Evolutionary conservation across 2,888 invertebrate genomes (phyloP).

Genomic region (Amphiduros pacificus): DNA sequence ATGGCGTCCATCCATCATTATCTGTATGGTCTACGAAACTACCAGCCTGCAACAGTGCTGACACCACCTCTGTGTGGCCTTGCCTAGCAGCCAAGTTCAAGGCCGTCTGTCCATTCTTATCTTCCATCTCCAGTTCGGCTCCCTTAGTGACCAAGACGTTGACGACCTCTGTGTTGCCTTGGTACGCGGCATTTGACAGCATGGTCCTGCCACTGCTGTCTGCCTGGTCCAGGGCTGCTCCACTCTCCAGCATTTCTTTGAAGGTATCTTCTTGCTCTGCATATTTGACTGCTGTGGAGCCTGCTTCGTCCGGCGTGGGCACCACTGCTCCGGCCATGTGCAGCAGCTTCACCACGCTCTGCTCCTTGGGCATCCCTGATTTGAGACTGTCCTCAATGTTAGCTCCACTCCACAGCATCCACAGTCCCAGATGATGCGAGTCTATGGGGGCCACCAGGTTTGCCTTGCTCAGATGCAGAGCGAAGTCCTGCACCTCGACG

Average conservation of each 20-base stretch:
- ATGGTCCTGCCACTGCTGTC: constrained; percentile 69
- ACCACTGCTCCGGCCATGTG: constrained; percentile 89
- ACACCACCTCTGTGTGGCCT: constrained; percentile 60
- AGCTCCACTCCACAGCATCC: constrained; percentile 67
- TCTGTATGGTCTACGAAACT: constrained; percentile 61
- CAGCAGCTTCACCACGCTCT: constrained; percentile 68
- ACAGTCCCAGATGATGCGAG: constrained; percentile 71
- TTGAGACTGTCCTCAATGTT: constrained; percentile 48
- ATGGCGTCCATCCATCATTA: constrained; percentile 60
- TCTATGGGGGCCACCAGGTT: constrained; percentile 51
- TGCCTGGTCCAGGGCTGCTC: constrained; percentile 44
- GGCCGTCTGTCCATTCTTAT: constrained; percentile 80
- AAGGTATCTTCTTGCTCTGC: constrained; percentile 33
- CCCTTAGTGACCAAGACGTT: constrained; percentile 76
- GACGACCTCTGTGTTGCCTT: constrained; percentile 90
- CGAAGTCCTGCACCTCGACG: constrained; percentile 61
- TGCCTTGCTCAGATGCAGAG: constrained; percentile 61
- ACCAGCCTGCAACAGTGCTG: constrained; percentile 51
- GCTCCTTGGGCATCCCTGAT: constrained; percentile 50
- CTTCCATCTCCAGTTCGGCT: constrained; percentile 68
- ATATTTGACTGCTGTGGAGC: constrained; percentile 20
- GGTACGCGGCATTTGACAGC: constrained; percentile 77
- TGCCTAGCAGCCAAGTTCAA: constrained; percentile 71
- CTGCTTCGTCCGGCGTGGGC: constrained; percentile 65
- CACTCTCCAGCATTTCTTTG: constrained; percentile 74